Percentiles rank a stretch among this genome's conserved stretches.
Evolutionary conservation across 2,888 invertebrate genomes (phyloP).

Genomic region (Drosophila imparisetae): DNA sequence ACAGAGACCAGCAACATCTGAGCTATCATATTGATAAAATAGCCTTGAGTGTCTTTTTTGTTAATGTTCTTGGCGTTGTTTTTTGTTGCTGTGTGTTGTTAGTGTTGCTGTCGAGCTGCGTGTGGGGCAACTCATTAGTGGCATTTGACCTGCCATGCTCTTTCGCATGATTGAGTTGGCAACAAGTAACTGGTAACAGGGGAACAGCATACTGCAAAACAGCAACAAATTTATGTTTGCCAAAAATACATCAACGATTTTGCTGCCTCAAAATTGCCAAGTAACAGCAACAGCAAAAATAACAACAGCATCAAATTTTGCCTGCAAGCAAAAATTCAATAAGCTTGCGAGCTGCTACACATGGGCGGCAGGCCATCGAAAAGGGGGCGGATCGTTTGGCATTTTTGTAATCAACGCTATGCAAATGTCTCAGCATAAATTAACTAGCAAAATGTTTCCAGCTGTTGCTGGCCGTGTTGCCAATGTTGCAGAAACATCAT

Average conservation of each 20-base stretch:
- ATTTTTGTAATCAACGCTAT: constrained; percentile 79
- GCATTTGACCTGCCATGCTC: constrained; percentile 80
- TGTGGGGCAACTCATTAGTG: constrained; percentile 82
- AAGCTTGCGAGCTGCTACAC: constrained; percentile 40
- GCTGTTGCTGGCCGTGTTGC: constrained; percentile 38
- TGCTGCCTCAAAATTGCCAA: constrained; percentile 31
- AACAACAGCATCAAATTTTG: constrained; percentile 48
- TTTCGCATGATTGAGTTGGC: constrained; percentile 74
- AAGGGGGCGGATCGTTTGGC: constrained; percentile 60
- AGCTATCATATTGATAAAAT: constrained; percentile 72
- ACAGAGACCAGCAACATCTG: constrained; percentile 51
- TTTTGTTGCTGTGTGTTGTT: constrained; percentile 27
- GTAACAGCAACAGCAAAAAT: constrained; percentile 8
- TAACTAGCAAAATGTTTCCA: constrained; percentile 69
- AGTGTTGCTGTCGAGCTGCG: constrained; percentile 49
- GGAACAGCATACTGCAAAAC: constrained; percentile 17
- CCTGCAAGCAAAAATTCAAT: constrained; percentile 56
- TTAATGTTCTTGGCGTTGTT: constrained; percentile 40
- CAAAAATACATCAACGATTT: constrained; percentile 69
- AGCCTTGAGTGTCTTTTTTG: constrained; percentile 69
- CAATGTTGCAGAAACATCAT: constrained; percentile 37
- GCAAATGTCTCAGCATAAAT: constrained; percentile 82
- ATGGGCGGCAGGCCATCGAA: constrained; percentile 42
- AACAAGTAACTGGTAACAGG: constrained; percentile 39
- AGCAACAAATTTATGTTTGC: constrained; percentile 61